phyloP scores from a whole-genome alignment of 2,888 invertebrate species.

The Drosophila subquinaria region DNA sequence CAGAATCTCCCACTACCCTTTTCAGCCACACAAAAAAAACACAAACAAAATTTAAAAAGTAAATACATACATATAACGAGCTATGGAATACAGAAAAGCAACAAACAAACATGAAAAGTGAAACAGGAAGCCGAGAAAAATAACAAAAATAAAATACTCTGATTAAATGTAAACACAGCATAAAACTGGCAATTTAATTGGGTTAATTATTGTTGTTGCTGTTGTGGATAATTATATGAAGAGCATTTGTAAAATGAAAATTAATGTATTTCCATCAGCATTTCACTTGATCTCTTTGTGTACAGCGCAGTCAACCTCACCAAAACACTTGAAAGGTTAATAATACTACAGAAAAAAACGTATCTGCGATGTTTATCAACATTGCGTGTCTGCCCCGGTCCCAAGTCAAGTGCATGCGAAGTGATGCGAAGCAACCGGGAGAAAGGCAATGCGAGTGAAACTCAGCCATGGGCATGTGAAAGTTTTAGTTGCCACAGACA shows the following conservation, averaged over 20 bases:
- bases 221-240: conserved; percentile 25
- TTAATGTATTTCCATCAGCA: conserved; percentile 27
- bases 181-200: conserved; percentile 45
- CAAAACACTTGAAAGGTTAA: conserved; percentile 26
- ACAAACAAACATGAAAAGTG: conserved; percentile 40
- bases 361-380: conserved; percentile 14
- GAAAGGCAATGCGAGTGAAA: conserved; percentile 27
- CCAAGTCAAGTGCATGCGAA: conserved; percentile 26
- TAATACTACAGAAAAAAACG: background rate
- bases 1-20: background rate
- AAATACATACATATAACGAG: conserved; percentile 29
- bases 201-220: conserved; percentile 40
- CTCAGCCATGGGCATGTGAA: conserved; percentile 16
- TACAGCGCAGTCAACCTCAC: conserved; percentile 29
- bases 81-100: conserved; percentile 6
- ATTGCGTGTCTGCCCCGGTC: conserved; percentile 8
- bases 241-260: conserved; percentile 34
- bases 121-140: conserved; percentile 38
- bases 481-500: conserved; percentile 8
- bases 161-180: conserved; percentile 49
- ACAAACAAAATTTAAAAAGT: conserved; percentile 36
- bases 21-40: conserved; percentile 7
- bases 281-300: conserved; percentile 18
- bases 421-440: conserved; percentile 8
- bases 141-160: conserved; percentile 8